Base-by-base conservation (phyloP, 1,140 invertebrate genomes). In the Drosophila rhopaloa region DNA sequence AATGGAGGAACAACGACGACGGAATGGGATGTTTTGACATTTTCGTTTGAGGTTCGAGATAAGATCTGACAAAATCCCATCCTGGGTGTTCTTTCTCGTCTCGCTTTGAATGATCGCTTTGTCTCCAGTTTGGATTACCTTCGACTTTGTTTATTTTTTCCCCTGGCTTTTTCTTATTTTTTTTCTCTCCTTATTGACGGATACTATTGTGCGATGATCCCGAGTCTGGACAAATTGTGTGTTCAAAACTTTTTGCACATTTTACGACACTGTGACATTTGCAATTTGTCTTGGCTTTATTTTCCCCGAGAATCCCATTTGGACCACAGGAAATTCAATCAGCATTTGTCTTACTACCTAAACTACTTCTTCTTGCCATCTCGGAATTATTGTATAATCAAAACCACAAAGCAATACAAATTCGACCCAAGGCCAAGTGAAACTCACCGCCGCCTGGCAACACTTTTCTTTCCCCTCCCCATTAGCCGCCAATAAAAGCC, bases 1-100 rank as follows among this genome's bases (percentile, higher is more conserved):
- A 76, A 44, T n/a, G 73, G 2, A 53, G 43, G 24, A 16, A 40
- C 29, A 11, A 38, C 29, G 29, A 32, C 29, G 37, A 38, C 29
- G 48, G 47, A 51, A 29, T 44, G 40, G 40, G 14, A 57, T 85
- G 74, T 86, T 86, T 88, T 86, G 83, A 86, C 83, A 72, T 76
- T 66, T 70, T 65, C 41, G 56, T 67, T 80, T 58, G 76, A 56
- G 65, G 51, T 35, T 35, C 58, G 8, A 55, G 82, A 86, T 86
- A 76, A 76, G 58, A 79, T 79, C 76, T 76, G 37, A 76, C 57
- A 76, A 57, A 81, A 76, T 76, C 43, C 56, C 53, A 67, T 51
- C 70, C 63, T 88, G 83, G 83, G 83, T 88, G 83, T 88, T 89
- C 84, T 79, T 38, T 63, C 51, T 10, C 11, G 14, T 37, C 14